Evolutionary conservation across 2,797 vertebrate species (phyloP).

Genomic region (Parauchenoglanis punctatus): DNA sequence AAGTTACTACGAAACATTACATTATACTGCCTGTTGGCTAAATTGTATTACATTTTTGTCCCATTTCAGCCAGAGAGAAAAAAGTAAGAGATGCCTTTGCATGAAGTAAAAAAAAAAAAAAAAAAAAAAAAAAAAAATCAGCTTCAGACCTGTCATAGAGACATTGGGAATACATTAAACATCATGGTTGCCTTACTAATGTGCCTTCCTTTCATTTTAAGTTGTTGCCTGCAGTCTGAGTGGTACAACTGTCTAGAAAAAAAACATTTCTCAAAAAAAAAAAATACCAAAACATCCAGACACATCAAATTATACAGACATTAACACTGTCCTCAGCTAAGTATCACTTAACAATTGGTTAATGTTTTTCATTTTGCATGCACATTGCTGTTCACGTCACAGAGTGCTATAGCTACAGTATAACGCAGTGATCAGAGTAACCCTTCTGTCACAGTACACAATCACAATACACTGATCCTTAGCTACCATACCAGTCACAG

Average conservation of each 20-base stretch:
- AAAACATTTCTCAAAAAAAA: neutral
- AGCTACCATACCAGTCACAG: neutral
- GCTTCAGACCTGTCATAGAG: neutral
- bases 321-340: neutral
- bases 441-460: neutral
- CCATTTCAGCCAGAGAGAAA: neutral
- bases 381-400: neutral
- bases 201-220: neutral
- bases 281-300: neutral
- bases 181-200: neutral
- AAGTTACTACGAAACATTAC: neutral
- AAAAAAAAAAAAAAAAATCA: neutral
- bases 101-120: too few species aligned
- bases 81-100: neutral
- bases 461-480: constrained; percentile 10
- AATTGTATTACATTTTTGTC: neutral
- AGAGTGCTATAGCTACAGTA: neutral
- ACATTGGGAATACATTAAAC: too few species aligned
- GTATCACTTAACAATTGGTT: neutral
- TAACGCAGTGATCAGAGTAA: neutral
- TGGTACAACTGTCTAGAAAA: neutral
- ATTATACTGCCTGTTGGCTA: neutral
- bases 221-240: neutral
- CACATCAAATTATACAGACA: constrained; percentile 19
- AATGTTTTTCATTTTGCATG: neutral